Percentiles rank a stretch among this genome's conserved stretches.
Conservation (phyloP, 2,113 vertebrate species). For the Macroglossus sobrinus region DNA sequence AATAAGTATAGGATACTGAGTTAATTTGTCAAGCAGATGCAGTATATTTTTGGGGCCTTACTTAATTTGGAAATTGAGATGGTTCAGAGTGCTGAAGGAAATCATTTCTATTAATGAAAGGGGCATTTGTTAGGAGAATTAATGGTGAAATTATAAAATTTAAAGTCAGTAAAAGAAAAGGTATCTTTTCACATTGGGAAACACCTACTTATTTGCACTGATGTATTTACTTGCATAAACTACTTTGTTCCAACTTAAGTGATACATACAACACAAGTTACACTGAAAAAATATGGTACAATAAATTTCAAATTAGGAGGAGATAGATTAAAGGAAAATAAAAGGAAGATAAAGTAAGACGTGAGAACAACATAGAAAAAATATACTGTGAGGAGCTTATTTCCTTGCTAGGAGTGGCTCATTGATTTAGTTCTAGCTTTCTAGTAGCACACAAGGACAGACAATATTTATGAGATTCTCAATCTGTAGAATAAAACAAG, state of each 20-base stretch:
- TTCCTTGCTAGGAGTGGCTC: background rate
- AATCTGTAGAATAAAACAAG: conserved; percentile 29
- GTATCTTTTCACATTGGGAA: background rate
- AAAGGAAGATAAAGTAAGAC: background rate
- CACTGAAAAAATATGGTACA: background rate
- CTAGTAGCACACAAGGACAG: background rate
- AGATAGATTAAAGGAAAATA: background rate
- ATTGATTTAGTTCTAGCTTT: background rate
- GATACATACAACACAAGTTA: background rate
- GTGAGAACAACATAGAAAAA: background rate
- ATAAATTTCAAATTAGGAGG: background rate
- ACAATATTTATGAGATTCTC: conserved; percentile 1
- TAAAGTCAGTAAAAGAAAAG: background rate
- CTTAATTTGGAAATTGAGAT: conserved; percentile 41
- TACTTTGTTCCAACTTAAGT: conserved; percentile 9
- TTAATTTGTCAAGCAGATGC: background rate
- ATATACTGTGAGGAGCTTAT: background rate
- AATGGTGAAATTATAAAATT: background rate
- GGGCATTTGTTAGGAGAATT: conserved; percentile 20
- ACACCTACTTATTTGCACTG: background rate
- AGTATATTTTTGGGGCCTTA: background rate
- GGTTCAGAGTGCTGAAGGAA: background rate
- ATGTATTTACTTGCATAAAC: background rate
- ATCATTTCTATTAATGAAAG: background rate
- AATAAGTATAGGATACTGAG: background rate